Base-by-base conservation (phyloP, 2,113 vertebrate genomes). In the Saguinus imperator region DNA sequence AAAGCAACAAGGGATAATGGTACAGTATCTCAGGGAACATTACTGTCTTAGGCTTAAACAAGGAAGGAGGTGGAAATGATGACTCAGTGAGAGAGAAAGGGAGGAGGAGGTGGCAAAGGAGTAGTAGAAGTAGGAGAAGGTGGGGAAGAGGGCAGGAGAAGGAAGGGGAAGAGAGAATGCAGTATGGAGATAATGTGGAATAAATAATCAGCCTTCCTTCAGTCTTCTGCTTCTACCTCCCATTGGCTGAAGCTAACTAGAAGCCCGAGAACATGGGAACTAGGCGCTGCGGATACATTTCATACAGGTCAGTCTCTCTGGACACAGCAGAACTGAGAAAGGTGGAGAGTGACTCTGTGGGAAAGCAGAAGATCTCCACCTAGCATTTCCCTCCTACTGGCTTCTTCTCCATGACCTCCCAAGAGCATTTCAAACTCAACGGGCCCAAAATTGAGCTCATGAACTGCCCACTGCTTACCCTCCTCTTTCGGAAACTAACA, bases 101-200 rank as follows among this genome's bases (percentile, higher is more conserved):
- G 25, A 37, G 18, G 68, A 5, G 80, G 43, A 32, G 5, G 25
- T n/a, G 37, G 50, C 17, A 85, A 48, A 52, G 40, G 52, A 52
- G 20, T 21, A n/a, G 9, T 10, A 77, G 18, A 8, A 50, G 95
- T 10, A 61, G 48, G 32, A 77, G 32, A 14, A 61, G 10, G 4
- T 55, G 70, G 72, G 37, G 37, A 17, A 82, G 73, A 58, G 18
- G 92, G 86, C 27, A 97, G 72, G 29, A 89, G 89, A 96, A 94
- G 43, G 13, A 95, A 58, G 10, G 50, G 23, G 35, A 77, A 85
- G 37, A 82, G 25, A 86, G 48, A 82, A 68, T 40, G 29, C 7
- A 76, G 37, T 50, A 37, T 18, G 12, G 25, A 72, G 48, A 85
- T 20, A n/a, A 25, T 23, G 43, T 5, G 29, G 43, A 57, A 55